phyloP scores from a whole-genome alignment of 2,797 vertebrate species.

The Harpagifer antarcticus region DNA sequence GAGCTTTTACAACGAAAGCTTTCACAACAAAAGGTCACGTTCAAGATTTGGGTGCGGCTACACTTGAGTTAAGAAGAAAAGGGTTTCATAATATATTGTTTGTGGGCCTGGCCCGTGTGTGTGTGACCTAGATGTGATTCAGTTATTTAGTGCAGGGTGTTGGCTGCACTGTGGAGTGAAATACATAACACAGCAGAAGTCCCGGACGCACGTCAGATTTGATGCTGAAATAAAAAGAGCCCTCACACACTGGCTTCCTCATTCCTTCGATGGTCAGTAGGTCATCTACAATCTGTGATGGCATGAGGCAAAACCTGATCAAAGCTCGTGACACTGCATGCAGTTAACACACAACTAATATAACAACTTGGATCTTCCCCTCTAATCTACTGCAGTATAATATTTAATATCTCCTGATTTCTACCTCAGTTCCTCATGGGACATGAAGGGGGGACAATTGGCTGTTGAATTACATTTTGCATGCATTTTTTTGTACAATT shows the following conservation, averaged over 20 bases:
- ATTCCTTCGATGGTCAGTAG: slow-evolving; percentile 35
- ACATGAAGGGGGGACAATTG: too few species aligned
- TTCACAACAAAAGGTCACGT: slow-evolving; percentile 51
- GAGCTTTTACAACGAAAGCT: slow-evolving; percentile 29
- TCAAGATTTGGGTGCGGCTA: slow-evolving; percentile 64
- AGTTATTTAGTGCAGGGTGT: slow-evolving; percentile 71
- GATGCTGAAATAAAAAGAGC: slow-evolving; percentile 40
- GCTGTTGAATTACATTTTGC: too few species aligned
- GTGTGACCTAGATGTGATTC: slow-evolving; percentile 77
- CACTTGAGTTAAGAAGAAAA: slow-evolving; percentile 34
- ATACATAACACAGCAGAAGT: slow-evolving; percentile 31
- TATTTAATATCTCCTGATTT: background rate
- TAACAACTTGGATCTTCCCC: background rate
- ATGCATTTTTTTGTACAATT: too few species aligned
- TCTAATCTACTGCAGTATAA: too few species aligned
- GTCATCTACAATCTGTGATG: slow-evolving; percentile 45
- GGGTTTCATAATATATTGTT: slow-evolving; percentile 55
- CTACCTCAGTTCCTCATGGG: background rate
- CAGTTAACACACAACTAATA: background rate
- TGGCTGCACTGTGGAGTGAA: slow-evolving; percentile 57
- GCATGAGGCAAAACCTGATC: slow-evolving; percentile 49
- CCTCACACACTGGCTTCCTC: slow-evolving; percentile 30
- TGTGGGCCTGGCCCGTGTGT: slow-evolving; percentile 57
- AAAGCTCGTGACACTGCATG: background rate
- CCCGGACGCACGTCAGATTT: slow-evolving; percentile 29